Evolutionary conservation across 2,888 invertebrate genomes (phyloP), one percentile per base, ranked within the genome.

Genomic region (Seira musarum): DNA sequence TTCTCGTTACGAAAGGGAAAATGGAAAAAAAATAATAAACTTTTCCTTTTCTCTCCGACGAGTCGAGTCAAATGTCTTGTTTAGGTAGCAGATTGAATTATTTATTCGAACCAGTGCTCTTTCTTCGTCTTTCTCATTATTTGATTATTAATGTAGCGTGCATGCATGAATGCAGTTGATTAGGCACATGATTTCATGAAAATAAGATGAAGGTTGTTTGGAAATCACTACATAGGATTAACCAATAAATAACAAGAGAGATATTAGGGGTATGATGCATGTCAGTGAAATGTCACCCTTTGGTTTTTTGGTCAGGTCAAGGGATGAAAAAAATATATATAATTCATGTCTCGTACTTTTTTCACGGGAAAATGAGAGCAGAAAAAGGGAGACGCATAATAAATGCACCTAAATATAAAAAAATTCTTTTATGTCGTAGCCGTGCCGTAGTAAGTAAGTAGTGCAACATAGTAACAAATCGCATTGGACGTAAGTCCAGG

Each of bases 261-360:
- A 24, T 25, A 71, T 57, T 57, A 57, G 57, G n/a, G 57, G n/a
- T n/a, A n/a, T n/a, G n/a, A 57, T 57, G n/a, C 57, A 71, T 71
- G 71, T 71, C 71, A 71, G 57, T 21, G 60, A n/a, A 69, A 70
- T 65, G 77, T 65, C 77, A 77, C 77, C 76, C 76, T 76, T 30
- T 57, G 74, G 24, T 67, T 40, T 40, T 53, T n/a, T 60, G 67
- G 40, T 67, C 73, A 64, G 67, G 72, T 49, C 77, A 71, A 76
- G 71, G 21, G 10, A 35, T 69, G 17, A 67, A 53, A 70, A 68
- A 77, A 65, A 53, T 64, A 73, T 53, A 17, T 65, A 72, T 61
- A 57, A 74, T 57, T 57, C 57, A 57, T 57, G 57, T 57, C 17
- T 8, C 24, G 66, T 30, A 66, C 35, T 63, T 19, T 19, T 67